A percentile compares a stretch with the other conserved stretches of the same genome.
Evolutionary conservation across 92 coral and sea anemone genomes (phyloP).

Genomic region (Virgularia gustaviana): DNA sequence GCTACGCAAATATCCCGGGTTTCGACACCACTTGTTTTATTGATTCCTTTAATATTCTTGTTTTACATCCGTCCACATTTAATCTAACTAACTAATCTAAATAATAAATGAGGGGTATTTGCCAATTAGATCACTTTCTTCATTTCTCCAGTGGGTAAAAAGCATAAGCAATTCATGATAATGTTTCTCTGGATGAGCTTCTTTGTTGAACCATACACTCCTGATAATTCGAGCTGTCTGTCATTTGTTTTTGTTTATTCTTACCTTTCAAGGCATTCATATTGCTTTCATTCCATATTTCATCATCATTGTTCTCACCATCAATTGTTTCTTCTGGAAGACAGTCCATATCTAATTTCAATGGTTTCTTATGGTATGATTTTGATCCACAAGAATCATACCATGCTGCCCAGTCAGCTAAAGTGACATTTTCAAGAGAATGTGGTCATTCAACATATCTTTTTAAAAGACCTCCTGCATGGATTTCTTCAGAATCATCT

Average conservation of each 20-base stretch:
- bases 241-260: constrained; percentile 30
- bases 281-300: constrained; percentile 9
- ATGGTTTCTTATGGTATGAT: constrained; percentile 7
- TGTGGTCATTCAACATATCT: constrained; percentile 58
- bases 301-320: constrained; percentile 28
- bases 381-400: constrained; percentile 51
- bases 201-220: no score
- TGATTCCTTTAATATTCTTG: background rate
- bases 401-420: constrained; percentile 77
- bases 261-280: constrained; percentile 10
- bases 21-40: background rate
- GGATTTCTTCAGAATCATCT: constrained; percentile 65
- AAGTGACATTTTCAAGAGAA: constrained; percentile 53
- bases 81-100: no score
- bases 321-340: constrained; percentile 43
- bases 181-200: no score
- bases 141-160: constrained; percentile 59
- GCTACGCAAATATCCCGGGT: background rate
- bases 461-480: constrained; percentile 58
- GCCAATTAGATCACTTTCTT: constrained; percentile 54
- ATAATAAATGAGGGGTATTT: constrained; percentile 49
- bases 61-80: no score
- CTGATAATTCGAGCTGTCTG: constrained; percentile 38
- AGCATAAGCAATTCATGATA: constrained; percentile 59
- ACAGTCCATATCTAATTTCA: constrained; percentile 33